A percentile compares a stretch with the other conserved stretches of the same genome.
phyloP scores from a whole-genome alignment of 1,140 invertebrate genomes.

The Reticulitermes speratus region DNA sequence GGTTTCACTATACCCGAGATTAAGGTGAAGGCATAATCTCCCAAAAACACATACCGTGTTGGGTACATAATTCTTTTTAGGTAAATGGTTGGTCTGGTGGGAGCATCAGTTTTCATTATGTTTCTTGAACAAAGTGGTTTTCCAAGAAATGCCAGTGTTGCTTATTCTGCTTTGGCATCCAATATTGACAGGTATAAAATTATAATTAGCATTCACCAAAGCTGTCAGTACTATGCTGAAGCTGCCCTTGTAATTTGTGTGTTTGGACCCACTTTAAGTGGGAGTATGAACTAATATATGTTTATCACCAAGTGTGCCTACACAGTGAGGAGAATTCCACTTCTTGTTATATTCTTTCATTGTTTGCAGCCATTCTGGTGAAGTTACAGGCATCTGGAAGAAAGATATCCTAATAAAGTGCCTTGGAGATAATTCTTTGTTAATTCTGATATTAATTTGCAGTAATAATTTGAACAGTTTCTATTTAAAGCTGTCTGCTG shows the following conservation, averaged over 20 bases:
- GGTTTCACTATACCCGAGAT: background rate
- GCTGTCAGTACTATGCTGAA: slow-evolving; percentile 42
- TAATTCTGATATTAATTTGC: background rate
- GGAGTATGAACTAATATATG: slow-evolving; percentile 40
- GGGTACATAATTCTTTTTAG: background rate
- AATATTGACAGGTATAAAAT: slow-evolving; percentile 40
- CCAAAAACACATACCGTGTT: background rate
- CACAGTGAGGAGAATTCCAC: slow-evolving; percentile 42
- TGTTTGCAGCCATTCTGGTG: background rate
- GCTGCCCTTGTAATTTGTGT: slow-evolving; percentile 43
- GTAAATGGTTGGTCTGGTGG: background rate
- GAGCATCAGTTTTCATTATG: background rate
- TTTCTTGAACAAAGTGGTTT: background rate
- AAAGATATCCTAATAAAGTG: background rate
- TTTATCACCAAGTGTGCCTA: slow-evolving; percentile 36
- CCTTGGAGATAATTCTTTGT: background rate
- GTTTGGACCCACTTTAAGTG: slow-evolving; percentile 38
- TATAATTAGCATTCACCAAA: slow-evolving; percentile 40
- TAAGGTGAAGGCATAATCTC: background rate
- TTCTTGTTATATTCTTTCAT: background rate
- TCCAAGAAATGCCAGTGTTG: slow-evolving; percentile 39
- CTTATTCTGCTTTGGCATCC: slow-evolving; percentile 38
- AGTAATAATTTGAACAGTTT: background rate
- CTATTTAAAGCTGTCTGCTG: too few species aligned
- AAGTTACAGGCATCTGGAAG: background rate